phyloP scores from a whole-genome alignment of 2,888 invertebrate genomes.

The Beris morrisii region DNA sequence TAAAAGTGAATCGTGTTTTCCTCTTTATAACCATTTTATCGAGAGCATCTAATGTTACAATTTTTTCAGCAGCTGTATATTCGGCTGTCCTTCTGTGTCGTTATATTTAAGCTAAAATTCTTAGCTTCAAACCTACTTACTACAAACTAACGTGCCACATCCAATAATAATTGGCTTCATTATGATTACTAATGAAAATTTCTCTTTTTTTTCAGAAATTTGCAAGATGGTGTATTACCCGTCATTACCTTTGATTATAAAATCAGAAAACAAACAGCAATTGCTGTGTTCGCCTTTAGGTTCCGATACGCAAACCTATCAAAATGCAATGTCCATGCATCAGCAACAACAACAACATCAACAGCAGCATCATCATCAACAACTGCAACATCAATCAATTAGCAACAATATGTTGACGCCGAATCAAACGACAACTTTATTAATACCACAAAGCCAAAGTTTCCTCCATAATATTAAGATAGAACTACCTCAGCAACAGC shows the following conservation, averaged over 20 bases:
- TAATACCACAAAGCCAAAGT: constrained; percentile 34
- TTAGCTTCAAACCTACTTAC: no score
- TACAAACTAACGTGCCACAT: no score
- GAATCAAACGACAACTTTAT: constrained; percentile 18
- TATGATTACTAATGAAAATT: neutral
- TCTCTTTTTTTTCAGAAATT: constrained; percentile 45
- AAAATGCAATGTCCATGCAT: constrained; percentile 35
- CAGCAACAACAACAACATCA: constrained; percentile 45
- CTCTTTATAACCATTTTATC: no score
- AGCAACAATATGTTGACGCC: constrained; percentile 27
- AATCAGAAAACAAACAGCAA: constrained; percentile 52
- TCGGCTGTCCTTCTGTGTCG: no score
- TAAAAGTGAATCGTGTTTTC: no score
- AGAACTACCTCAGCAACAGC: constrained; percentile 41
- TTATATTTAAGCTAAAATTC: no score
- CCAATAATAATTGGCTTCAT: no score
- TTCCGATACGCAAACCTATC: constrained; percentile 41
- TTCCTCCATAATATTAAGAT: constrained; percentile 38
- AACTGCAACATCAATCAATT: constrained; percentile 25
- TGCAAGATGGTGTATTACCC: constrained; percentile 56
- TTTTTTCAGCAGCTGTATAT: no score
- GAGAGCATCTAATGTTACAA: no score
- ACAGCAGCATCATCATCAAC: constrained; percentile 26
- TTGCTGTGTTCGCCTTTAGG: constrained; percentile 49
- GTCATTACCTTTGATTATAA: constrained; percentile 54